Evolutionary conservation across 2,888 invertebrate species (phyloP).

Genomic region (Lysandra coridon): DNA sequence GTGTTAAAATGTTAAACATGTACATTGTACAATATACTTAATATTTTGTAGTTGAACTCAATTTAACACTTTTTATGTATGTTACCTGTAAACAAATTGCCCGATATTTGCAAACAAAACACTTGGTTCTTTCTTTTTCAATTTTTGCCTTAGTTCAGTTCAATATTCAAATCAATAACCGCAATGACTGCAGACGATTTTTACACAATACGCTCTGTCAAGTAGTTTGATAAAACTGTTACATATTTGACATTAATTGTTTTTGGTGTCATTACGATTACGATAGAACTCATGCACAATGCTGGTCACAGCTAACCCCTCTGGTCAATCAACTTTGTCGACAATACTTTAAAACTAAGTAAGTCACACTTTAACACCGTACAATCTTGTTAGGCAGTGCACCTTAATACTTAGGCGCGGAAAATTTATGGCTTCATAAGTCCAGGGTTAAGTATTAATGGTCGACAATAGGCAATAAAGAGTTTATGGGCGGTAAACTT

Average conservation of each 20-base stretch:
- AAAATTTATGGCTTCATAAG: conserved; percentile 79
- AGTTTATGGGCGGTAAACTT: conserved; percentile 78
- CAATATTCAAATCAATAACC: no score
- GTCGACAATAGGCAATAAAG: conserved; percentile 79
- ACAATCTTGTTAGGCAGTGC: neutral
- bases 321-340: neutral
- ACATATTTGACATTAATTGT: neutral
- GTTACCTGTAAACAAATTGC: no score
- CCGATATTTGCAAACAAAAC: no score
- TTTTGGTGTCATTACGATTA: neutral
- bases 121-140: no score
- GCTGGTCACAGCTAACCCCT: neutral
- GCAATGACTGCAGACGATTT: no score
- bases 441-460: conserved; percentile 79
- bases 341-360: neutral
- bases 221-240: no score
- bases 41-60: no score
- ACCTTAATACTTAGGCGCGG: conserved; percentile 53
- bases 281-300: neutral
- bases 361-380: neutral
- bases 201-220: no score
- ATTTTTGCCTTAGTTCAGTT: no score
- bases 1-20: neutral
- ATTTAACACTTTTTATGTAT: no score
- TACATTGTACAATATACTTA: no score